Base-by-base conservation (phyloP, 1,140 invertebrate species). In the Gryllus bimaculatus region DNA sequence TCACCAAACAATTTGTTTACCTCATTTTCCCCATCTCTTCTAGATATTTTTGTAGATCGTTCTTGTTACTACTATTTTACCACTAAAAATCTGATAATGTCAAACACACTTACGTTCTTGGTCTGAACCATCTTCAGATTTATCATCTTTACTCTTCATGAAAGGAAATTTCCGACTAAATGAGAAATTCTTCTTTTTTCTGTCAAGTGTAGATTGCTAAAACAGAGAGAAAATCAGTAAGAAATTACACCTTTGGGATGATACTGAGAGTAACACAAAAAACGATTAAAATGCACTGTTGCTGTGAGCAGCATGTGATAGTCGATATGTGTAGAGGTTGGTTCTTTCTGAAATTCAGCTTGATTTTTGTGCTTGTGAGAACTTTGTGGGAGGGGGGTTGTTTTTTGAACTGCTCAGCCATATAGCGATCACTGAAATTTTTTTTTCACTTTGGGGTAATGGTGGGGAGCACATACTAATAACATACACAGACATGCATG, bases 151-250 rank as follows among this genome's bases (percentile, higher is more conserved):
- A 88, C 96, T 98, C 90, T 96, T 96, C 94, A 99, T 97, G 87
- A 99, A 99, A 20, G 97, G 97, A 87, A 99, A 98, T 87, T 96
- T 96, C 85, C 96, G 90, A 84, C 96, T 98, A 88, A 99, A 98
- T 80, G 96, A 97, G 84, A 98, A 95, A 84, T 97, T 98, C 86
- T 98, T 99, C 91, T 98, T 98, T 89, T 97, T 97, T 83, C 95
- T 91, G 86, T 98, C 95, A 84, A 98, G 88, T 13, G 95, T 97
- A 82, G 95, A 97, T 90, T 95, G 94, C 91, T 95, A 47, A 73
- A 18, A 20, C 26, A 21, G 54, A 78, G 26, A 39, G 26, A 39
- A 39, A 39, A 39, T 2, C 26, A 39, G 1, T 39, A 39, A 20
- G 15, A 73, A 73, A 73, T 18, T 20, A 73, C 1, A 73, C 15